A percentile compares a stretch with the other conserved stretches of the same genome.
Conservation (phyloP, 2,113 vertebrate species). For the Lampris incognitus region DNA sequence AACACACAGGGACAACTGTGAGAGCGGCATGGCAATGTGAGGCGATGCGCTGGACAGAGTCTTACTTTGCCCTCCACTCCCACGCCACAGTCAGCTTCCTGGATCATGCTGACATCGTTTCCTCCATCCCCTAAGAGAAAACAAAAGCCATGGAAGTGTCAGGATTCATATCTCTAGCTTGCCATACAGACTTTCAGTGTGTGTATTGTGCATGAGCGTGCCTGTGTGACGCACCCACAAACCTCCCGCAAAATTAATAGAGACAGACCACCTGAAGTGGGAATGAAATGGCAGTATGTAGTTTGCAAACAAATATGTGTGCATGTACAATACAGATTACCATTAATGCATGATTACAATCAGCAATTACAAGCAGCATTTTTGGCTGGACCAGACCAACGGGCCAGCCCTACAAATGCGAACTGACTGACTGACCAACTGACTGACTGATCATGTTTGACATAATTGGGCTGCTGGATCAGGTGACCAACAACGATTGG, state of each 20-base stretch:
- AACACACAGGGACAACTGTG: constrained; percentile 56
- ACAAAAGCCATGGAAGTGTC: constrained; percentile 71
- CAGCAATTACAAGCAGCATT: too few species aligned
- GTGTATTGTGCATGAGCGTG: constrained; percentile 3
- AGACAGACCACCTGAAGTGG: neutral
- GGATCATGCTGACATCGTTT: constrained; percentile 99
- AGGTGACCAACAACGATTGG: too few species aligned
- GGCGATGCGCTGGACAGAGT: constrained; percentile 59
- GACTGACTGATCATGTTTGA: too few species aligned
- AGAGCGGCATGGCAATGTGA: constrained; percentile 27
- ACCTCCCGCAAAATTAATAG: constrained; percentile 14
- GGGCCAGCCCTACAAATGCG: too few species aligned
- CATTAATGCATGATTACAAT: too few species aligned
- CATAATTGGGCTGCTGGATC: too few species aligned
- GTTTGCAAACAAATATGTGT: neutral
- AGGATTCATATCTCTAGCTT: constrained; percentile 61
- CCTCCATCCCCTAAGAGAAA: constrained; percentile 93
- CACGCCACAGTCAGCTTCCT: constrained; percentile 98
- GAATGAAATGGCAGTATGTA: neutral
- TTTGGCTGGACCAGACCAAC: too few species aligned
- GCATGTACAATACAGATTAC: too few species aligned
- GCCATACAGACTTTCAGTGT: constrained; percentile 7
- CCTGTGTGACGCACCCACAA: constrained; percentile 26
- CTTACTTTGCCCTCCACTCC: constrained; percentile 99
- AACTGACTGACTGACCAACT: too few species aligned